Evolutionary conservation across 2,888 invertebrate genomes (phyloP), one percentile per base, ranked within the genome.

Genomic region (Gastracanthus pulcherrimus): DNA sequence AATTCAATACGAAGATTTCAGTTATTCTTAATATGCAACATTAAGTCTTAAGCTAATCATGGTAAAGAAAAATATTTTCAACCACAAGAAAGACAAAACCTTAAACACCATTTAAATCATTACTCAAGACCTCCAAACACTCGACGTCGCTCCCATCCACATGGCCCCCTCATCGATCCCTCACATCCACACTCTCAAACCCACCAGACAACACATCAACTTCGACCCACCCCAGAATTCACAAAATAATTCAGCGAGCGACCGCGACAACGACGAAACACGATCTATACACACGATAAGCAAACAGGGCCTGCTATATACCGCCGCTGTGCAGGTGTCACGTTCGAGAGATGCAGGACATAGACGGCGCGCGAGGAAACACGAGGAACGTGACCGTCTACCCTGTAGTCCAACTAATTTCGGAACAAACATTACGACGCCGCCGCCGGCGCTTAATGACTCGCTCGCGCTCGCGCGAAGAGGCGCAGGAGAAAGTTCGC

Each of bases 351-450:
- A 55, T 19, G 41, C 13, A 6, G 78, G 55, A n/a, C n/a, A n/a
- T 74, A 55, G 34, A 38, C 64, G 62, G 26, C 34, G 62, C 2
- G 55, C 11, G 38, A 16, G 26, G 55, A 55, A 55, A 60, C 26
- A 45, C 41, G 19, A 60, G 60, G 58, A 69, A 76, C 76, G 76
- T 76, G 76, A 76, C 76, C 69, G 26, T 55, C 38, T 3, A 16
- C 51, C 16, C 58, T 31, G 16, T 71, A 36, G 55, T 64, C 48
- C 23, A 71, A 76, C 80, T 80, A 80, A 80, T 80, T 80, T 81
- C 60, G 55, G 60, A 76, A 76, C 76, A 70, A 76, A 72, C 81
- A 72, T 81, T 76, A 81, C 45, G 69, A 6, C 31, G 64, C 36
- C 26, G 66, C 19, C 34, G 62, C n/a, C 16, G 31, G 26, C 11